Evolutionary conservation across 2,797 vertebrate genomes (phyloP), one percentile per base, ranked within the genome.

Genomic region (Atherinosoma microstoma): DNA sequence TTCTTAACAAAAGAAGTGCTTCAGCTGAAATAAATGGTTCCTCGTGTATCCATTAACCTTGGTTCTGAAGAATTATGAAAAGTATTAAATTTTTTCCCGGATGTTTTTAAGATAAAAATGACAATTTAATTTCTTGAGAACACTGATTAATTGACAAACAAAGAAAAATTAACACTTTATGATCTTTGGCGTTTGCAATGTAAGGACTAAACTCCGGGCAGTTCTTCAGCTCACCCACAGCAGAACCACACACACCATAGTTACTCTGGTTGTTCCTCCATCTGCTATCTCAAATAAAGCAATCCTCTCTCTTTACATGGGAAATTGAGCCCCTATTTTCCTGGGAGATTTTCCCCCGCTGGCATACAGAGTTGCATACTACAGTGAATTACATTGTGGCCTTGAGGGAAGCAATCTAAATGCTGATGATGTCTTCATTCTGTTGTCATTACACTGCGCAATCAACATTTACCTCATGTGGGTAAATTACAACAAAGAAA

Each of bases 291-390:
- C 24, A 20, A 9, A 20, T 45, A 53, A 35, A 60, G 42, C 45
- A 24, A 32, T 59, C 35, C 58, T 42, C 15, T 42, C 15, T 29
- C n/a, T 64, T 51, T 65, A 9, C 51, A 12, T 40, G 45, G 20
- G 53, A 51, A 60, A 73, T 53, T n/a, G 4, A 74, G 36, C 57
- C 32, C 29, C 47, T 53, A 30, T 29, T 63, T 67, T 67, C 57
- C 29, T 74, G 67, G 3, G 27, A 61, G 58, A 54, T 40, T 40
- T 51, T 70, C 51, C 27, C 64, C 24, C 57, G 13, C 16, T 27
- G 64, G 71, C 47, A 67, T 64, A 67, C 45, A 47, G 62, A 59
- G 49, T 49, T 73, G 34, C 63, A 24, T 65, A 53, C 71, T 54
- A 47, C 53, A 16, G 63, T 59, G 29, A 65, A 59, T 59, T 73